Conservation (phyloP, 1,140 invertebrate species). For the Zaprionus nigranus region DNA sequence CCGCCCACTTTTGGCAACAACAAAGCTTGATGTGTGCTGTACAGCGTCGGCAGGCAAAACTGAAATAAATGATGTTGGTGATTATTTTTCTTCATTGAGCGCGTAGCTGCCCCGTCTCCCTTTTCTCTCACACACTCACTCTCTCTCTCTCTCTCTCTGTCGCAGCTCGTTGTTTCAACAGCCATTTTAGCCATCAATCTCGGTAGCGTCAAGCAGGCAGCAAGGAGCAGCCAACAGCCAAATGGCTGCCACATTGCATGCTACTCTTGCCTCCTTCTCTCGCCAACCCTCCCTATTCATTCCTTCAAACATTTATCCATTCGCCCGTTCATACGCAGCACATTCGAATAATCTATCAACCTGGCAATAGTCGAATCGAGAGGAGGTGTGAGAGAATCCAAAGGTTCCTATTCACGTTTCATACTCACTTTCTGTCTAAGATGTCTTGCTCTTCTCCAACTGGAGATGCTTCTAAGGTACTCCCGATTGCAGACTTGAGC, state of each 20-base stretch:
- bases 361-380: slow-evolving; percentile 12
- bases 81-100: slow-evolving; percentile 82
- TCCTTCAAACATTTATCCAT: slow-evolving; percentile 51
- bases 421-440: not conserved
- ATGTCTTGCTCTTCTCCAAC: no score
- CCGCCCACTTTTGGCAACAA: slow-evolving; percentile 64
- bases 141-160: not conserved
- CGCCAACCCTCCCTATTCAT: not conserved
- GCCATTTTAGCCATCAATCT: slow-evolving; percentile 79
- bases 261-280: not conserved
- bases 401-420: not conserved
- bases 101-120: slow-evolving; percentile 13
- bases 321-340: slow-evolving; percentile 64
- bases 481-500: no score
- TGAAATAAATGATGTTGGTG: slow-evolving; percentile 82
- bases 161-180: slow-evolving; percentile 69
- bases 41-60: slow-evolving; percentile 78
- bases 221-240: slow-evolving; percentile 37
- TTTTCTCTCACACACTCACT: no score
- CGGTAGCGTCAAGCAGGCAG: slow-evolving; percentile 54
- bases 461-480: no score
- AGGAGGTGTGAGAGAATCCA: slow-evolving; percentile 15
- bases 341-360: slow-evolving; percentile 75
- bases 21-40: slow-evolving; percentile 79
- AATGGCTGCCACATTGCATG: slow-evolving; percentile 38